Evolutionary conservation across 2,113 vertebrate genomes (phyloP), one percentile per base, ranked within the genome.

Genomic region (Anolis sagrei): DNA sequence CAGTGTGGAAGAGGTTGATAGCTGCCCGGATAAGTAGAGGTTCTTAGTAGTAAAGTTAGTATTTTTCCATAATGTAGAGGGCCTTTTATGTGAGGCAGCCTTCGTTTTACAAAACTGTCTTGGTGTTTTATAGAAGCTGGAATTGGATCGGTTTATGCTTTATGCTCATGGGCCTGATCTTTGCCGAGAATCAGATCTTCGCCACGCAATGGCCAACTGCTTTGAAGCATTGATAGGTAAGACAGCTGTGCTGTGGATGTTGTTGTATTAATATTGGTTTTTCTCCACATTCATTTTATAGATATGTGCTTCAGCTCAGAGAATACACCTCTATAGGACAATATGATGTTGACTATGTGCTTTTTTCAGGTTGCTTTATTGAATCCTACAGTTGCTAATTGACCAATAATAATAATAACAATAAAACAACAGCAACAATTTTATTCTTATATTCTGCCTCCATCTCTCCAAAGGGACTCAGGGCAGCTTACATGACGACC

Each of bases 171-270:
- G 99, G 11, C 99, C 99, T 0, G 99, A 99, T 91, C 97, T 99
- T 90, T 99, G 99, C 92, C 96, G 99, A 86, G 99, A 99, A 92
- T 99, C 98, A 0, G 99, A 99, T 93, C 97, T 99, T 89, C 97
- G 99, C 21, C 99, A 99, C 83, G 99, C 99, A 72, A 99, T 99
- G 99, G 99, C 99, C 93, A 99, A 99, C 96, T 99, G 99, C 96
- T 99, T 99, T 81, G 99, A 99, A 94, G 99, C 99, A 18, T 95
- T 99, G 1, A 99, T 99, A 94, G 99, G 99, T 99, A 95, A 97
- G 91, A 29, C 32, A 1, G 7, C 23, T 21, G 8, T 29, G 5
- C 29, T 86, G 29, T 34, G 5, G n/a, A 29, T 64, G 64, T 32
- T 74, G 14, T 66, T 5, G 13, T 32, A 8, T 34, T 16, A 72